Percentiles rank a stretch among this genome's conserved stretches.
These are phyloP conservation scores for Brachylomia viminalis DNA, from an alignment of 2,888 invertebrate species.

Conservation along the genomic window DNA sequence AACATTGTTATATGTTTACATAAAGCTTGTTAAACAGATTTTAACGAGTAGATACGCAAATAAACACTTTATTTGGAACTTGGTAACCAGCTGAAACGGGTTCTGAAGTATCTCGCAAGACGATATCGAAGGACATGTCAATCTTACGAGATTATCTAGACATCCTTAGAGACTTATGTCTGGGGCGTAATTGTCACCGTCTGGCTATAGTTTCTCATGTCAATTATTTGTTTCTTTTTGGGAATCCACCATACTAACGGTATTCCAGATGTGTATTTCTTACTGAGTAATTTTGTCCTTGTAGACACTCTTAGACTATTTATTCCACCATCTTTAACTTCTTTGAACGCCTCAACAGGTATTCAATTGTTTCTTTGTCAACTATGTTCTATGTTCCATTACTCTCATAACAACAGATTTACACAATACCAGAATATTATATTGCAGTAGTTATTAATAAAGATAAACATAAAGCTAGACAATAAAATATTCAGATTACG, in stretches of 20 bases:
- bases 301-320: neutral
- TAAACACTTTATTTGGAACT: constrained; percentile 65
- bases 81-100: constrained; percentile 38
- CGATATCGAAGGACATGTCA: constrained; percentile 63
- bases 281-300: neutral
- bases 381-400: neutral
- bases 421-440: constrained; percentile 35
- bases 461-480: constrained; percentile 39
- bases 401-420: neutral
- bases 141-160: constrained; percentile 64
- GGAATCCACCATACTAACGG: neutral
- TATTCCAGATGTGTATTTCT: neutral
- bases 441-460: constrained; percentile 37
- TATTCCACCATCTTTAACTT: neutral
- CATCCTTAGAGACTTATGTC: constrained; percentile 40
- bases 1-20: constrained; percentile 56
- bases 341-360: neutral
- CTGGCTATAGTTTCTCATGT: constrained; percentile 3
- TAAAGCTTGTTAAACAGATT: constrained; percentile 67
- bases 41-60: constrained; percentile 63
- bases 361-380: constrained; percentile 5
- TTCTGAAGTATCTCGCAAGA: constrained; percentile 55
- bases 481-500: constrained; percentile 55
- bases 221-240: constrained; percentile 11
- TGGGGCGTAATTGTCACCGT: constrained; percentile 14